Conservation (phyloP, 2,888 invertebrate species). For the Caenorhabditis wallacei region DNA sequence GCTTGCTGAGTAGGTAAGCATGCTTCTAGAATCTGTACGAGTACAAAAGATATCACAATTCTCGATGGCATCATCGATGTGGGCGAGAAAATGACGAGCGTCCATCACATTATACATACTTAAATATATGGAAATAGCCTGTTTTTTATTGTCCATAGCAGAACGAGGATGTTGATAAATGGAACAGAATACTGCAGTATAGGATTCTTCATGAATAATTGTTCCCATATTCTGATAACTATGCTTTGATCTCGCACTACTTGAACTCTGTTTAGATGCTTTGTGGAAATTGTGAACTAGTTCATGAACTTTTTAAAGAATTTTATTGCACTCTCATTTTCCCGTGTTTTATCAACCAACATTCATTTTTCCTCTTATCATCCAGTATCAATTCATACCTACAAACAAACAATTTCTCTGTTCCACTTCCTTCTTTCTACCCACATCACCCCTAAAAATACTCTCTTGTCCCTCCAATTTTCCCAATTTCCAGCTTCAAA, state of each 20-base stretch:
- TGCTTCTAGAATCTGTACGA: background rate
- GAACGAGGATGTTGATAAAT: background rate
- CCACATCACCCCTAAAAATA: background rate
- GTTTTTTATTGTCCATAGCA: background rate
- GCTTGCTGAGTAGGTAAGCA: background rate
- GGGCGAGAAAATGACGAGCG: background rate
- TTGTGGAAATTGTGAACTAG: no score
- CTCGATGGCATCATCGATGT: background rate
- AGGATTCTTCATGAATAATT: no score
- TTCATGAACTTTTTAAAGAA: no score
- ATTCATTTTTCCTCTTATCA: background rate
- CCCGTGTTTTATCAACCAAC: background rate
- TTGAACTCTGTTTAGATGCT: no score
- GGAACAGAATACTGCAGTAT: no score
- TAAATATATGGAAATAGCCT: background rate
- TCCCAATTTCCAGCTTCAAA: background rate
- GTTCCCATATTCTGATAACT: no score
- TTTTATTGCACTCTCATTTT: no score
- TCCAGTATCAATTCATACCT: background rate
- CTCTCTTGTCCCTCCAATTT: background rate
- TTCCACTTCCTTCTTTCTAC: constrained; percentile 8
- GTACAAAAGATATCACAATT: background rate
- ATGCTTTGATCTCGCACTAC: no score
- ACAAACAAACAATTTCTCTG: background rate
- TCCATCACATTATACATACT: background rate